A percentile compares a stretch with the other conserved stretches of the same genome.
These are phyloP conservation scores for Gymnorhina tibicen DNA, from an alignment of 2,113 vertebrate genomes.

Conservation along the genomic window DNA sequence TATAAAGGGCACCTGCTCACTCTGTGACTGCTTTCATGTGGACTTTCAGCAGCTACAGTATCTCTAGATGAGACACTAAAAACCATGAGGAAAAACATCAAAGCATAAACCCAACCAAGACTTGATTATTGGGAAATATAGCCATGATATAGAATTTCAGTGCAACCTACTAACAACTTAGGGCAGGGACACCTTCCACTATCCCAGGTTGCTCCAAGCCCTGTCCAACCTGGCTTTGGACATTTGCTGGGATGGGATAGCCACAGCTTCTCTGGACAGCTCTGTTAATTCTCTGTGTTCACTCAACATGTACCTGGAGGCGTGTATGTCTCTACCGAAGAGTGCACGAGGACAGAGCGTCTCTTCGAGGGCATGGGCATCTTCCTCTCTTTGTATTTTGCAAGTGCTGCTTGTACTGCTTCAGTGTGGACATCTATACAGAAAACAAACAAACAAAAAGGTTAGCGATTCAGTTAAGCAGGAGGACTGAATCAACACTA, in stretches of 20 bases:
- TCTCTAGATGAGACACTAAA: background rate
- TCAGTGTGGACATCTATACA: constrained; percentile 90
- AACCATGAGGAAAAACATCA: background rate
- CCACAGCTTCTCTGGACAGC: background rate
- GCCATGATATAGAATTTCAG: background rate
- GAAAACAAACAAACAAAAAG: background rate
- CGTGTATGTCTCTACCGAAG: constrained; percentile 88
- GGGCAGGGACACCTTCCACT: background rate
- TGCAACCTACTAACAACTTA: background rate
- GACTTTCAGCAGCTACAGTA: background rate
- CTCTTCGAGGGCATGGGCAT: constrained; percentile 98
- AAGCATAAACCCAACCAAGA: background rate
- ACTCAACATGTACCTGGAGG: constrained; percentile 83
- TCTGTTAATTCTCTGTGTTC: background rate
- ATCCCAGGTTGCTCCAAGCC: background rate
- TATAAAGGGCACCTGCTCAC: background rate
- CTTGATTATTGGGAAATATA: background rate
- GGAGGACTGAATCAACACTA: background rate
- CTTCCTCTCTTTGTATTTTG: constrained; percentile 93
- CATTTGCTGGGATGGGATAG: background rate
- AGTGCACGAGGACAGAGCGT: constrained; percentile 88
- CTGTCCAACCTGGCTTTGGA: background rate
- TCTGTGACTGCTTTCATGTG: background rate
- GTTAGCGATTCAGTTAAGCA: background rate
- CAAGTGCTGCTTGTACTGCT: constrained; percentile 94